These are phyloP conservation scores for Papilio glaucus DNA, from an alignment of 1,140 invertebrate genomes.

Conservation along the genomic window DNA sequence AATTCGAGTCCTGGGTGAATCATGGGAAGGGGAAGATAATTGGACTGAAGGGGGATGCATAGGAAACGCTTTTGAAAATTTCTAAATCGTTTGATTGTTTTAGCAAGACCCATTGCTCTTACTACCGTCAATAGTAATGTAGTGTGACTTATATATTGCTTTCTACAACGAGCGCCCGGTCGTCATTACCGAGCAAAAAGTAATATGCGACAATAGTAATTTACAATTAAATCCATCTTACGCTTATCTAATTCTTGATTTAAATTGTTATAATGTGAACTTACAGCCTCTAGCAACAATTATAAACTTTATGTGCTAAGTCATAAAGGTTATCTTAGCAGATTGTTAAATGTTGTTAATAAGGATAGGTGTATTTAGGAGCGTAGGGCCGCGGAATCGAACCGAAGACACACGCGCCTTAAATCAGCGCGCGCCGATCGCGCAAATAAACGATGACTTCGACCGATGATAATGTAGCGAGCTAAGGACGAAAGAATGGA, in stretches of 20 bases:
- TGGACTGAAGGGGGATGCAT: no score
- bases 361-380: slow-evolving; percentile 44
- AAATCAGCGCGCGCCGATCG: slow-evolving; percentile 63
- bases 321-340: slow-evolving; percentile 8
- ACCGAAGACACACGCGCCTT: slow-evolving; percentile 64
- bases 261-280: slow-evolving; percentile 47
- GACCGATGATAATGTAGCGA: slow-evolving; percentile 62
- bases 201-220: slow-evolving; percentile 37
- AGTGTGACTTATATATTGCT: background rate
- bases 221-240: slow-evolving; percentile 49
- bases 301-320: slow-evolving; percentile 10
- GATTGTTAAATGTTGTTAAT: slow-evolving; percentile 29
- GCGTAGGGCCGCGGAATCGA: slow-evolving; percentile 52
- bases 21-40: no score
- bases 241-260: slow-evolving; percentile 46
- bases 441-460: slow-evolving; percentile 61
- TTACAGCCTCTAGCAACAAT: slow-evolving; percentile 6
- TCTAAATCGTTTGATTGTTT: background rate
- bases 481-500: background rate
- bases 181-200: slow-evolving; percentile 10
- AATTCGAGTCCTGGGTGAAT: no score
- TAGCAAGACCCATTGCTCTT: background rate
- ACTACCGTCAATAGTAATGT: background rate
- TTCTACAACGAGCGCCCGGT: background rate
- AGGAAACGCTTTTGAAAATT: no score